Percentiles rank a stretch among this genome's conserved stretches.
These are phyloP conservation scores for Silurus asotus DNA, from an alignment of 2,113 vertebrate genomes.

Conservation along the genomic window DNA sequence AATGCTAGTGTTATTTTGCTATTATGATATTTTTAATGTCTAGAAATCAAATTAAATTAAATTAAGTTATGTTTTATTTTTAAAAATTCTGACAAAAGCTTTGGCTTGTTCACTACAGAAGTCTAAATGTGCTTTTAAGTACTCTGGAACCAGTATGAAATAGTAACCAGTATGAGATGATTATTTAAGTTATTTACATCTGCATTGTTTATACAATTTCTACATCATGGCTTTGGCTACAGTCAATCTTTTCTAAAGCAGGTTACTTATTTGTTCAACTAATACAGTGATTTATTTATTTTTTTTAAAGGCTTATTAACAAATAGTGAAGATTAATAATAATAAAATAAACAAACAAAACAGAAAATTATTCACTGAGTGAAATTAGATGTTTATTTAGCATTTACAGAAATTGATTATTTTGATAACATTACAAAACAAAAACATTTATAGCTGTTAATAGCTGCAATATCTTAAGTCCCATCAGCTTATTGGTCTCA, in stretches of 20 bases:
- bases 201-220: background rate
- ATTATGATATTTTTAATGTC: no score
- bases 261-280: background rate
- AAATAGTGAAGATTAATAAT: background rate
- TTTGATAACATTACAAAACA: background rate
- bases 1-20: background rate
- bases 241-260: background rate
- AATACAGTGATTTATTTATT: background rate
- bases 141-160: background rate
- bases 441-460: background rate
- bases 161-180: background rate
- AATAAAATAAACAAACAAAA: background rate
- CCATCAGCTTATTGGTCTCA: background rate
- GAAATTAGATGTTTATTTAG: background rate
- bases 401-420: background rate
- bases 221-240: background rate
- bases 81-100: background rate
- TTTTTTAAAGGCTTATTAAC: background rate
- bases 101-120: background rate
- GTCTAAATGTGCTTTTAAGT: background rate
- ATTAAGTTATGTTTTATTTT: background rate
- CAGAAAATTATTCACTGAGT: background rate
- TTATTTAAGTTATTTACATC: background rate
- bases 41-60: background rate
- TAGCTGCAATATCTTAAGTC: background rate